Evolutionary conservation across 92 coral and sea anemone genomes (phyloP), one percentile per base, ranked within the genome.

Genomic region (Isaurus tuberculatus): DNA sequence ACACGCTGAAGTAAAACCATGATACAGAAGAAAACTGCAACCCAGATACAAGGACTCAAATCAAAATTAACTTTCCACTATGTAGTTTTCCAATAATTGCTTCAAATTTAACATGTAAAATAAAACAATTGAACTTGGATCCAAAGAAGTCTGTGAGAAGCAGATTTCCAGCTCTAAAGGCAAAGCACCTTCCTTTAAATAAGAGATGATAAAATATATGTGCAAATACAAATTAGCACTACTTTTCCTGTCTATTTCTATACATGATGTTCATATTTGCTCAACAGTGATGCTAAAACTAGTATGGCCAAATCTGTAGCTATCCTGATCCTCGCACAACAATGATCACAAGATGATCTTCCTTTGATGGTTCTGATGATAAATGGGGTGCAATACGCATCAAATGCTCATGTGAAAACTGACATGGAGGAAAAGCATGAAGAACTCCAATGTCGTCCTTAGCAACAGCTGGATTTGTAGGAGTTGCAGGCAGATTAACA

Each of bases 381-480:
- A 97, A 91, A 84, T 97, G 99, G 70, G 99, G 99, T 64, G 99
- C 99, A 87, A 97, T 97, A 72, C 98, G 95, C 51, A 94, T 82
- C 85, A 97, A 91, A 85, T 97, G 99, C 89, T 97, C 99, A 91
- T 97, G 99, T 29, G 99, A 97, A 88, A 94, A 97, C 86, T 97
- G 99, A 79, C 99, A 97, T 8, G 99, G 99, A 19, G 99, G 99
- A 88, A 97, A 97, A 69, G 99, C 99, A 92, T 97, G 99, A 75
- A 97, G 92, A 64, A 97, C 99, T 57, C 99, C 99, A 60, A 90
- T 85, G 66, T 97, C 99, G 83, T 97, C 99, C 73, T 79, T 91
- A 81, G 84, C 84, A 11, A 93, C 88, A 51, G 94, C 91, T 27
- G 95, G 89, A 68, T 89, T 91, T 49, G 91, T 80, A 70, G 92